Base-by-base conservation (phyloP, 2,797 vertebrate species). In the Toxotes lorentzi region DNA sequence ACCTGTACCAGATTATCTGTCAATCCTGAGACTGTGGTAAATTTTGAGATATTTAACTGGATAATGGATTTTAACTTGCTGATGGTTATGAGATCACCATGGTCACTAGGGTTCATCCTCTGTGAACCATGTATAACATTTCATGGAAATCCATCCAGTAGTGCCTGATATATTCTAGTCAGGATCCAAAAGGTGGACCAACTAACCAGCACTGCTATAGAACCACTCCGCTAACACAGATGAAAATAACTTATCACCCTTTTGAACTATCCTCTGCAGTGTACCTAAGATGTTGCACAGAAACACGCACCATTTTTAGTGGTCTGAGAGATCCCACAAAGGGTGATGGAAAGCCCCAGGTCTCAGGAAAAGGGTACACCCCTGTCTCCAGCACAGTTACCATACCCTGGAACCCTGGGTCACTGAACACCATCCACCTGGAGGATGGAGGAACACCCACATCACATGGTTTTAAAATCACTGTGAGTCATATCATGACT, bases 361-460 rank as follows among this genome's bases (percentile, higher is more conserved):
- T 87, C 35, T 97, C 95, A 19, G 97, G 93, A 61, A 95, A 90
- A 10, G 97, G 96, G 88, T 98, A 99, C 84, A 93, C 96, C 43
- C 97, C 97, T 7, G 92, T 85, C 81, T 98, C 97, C 91, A 99
- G 85, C 78, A 99, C 95, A 47, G 95, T 92, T n/a, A 97, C 83
- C 51, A 96, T 84, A 45, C 98, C 97, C 86, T 97, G 94, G 82
- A 96, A 98, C 38, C 96, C 96, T 2, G 97, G 95, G 61, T 99
- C 96, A 92, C 97, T 97, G 88, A 96, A 99, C 82, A 99, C 91
- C 68, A 98, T 82, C 98, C 98, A 99, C 79, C 98, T 99, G 84
- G 70, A 68, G 43, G 57, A 30, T 35, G 35, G 11, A 68, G 27
- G 13, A 50, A 76, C 60, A 78, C 21, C 43, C 35, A 68, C 5